These are phyloP conservation scores for Florisuga fusca DNA, from an alignment of 2,797 vertebrate genomes.

Conservation along the genomic window DNA sequence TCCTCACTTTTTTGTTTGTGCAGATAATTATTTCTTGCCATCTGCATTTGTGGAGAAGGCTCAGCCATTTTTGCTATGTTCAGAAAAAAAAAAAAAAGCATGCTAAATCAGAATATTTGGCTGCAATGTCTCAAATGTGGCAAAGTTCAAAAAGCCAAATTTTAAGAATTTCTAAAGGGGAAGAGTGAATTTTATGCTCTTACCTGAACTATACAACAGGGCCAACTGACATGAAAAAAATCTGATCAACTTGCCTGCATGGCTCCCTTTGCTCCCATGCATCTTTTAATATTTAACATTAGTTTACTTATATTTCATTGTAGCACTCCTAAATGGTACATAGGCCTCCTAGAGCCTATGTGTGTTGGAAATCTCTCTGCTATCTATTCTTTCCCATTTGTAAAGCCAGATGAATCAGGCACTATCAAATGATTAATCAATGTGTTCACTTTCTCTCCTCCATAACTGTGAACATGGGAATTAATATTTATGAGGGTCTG, in stretches of 20 bases:
- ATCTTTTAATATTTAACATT: neutral
- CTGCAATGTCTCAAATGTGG: no score
- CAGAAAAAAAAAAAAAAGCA: neutral
- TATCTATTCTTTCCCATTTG: conserved; percentile 28
- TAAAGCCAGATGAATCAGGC: conserved; percentile 69
- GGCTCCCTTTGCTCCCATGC: neutral
- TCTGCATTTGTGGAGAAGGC: neutral
- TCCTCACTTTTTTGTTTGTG: neutral
- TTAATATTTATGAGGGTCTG: conserved; percentile 78
- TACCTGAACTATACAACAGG: neutral
- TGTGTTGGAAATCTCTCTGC: conserved; percentile 18
- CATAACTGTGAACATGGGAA: conserved; percentile 68
- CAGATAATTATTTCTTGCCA: neutral
- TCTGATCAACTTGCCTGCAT: neutral
- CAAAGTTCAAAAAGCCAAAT: no score
- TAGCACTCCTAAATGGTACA: neutral
- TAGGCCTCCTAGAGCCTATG: neutral
- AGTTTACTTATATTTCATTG: neutral
- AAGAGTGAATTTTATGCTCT: neutral
- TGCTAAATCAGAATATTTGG: neutral
- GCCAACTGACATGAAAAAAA: neutral
- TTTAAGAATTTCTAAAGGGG: no score
- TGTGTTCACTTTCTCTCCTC: conserved; percentile 71
- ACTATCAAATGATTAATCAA: conserved; percentile 78
- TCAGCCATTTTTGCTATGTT: neutral